Evolutionary conservation across 2,797 vertebrate genomes (phyloP).

Genomic region (Salarias fasciatus): DNA sequence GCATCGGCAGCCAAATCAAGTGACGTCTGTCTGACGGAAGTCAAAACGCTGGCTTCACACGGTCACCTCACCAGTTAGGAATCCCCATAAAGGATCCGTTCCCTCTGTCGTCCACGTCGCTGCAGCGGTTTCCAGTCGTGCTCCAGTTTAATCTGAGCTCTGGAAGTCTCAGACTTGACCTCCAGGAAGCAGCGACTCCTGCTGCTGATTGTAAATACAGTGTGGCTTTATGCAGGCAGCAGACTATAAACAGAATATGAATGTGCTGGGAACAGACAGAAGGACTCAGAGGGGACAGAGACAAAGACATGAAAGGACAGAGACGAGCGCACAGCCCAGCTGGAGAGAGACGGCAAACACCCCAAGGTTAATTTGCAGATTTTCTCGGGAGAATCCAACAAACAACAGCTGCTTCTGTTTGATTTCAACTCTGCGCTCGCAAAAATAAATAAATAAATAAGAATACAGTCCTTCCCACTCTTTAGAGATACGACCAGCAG

Average conservation of each 20-base stretch:
- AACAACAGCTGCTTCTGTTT: slow-evolving; percentile 66
- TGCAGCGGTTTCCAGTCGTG: too few relatives aligned
- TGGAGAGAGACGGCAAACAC: slow-evolving; percentile 47
- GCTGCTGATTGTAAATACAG: slow-evolving; percentile 27
- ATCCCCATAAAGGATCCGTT: too few relatives aligned
- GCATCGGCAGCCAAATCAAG: too few relatives aligned
- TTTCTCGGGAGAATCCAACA: slow-evolving; percentile 59
- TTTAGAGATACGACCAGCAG: slow-evolving; percentile 1
- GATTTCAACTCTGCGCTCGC: slow-evolving; percentile 39
- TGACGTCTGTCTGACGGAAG: too few relatives aligned
- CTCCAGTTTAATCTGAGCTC: too few relatives aligned
- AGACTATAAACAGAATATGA: slow-evolving; percentile 43
- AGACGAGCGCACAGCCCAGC: slow-evolving; percentile 41
- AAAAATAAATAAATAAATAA: slow-evolving; percentile 9
- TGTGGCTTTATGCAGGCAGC: slow-evolving; percentile 29
- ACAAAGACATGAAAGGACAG: slow-evolving; percentile 63
- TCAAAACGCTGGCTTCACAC: too few relatives aligned
- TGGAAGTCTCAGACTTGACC: slow-evolving; percentile 13
- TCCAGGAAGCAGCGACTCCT: slow-evolving; percentile 4
- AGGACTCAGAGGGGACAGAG: slow-evolving; percentile 39
- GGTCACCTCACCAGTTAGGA: too few relatives aligned
- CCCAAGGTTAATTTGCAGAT: slow-evolving; percentile 62
- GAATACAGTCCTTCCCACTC: slow-evolving; percentile 9
- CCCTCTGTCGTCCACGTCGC: too few relatives aligned
- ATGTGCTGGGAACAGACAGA: slow-evolving; percentile 42